These are phyloP conservation scores for Odontomyia ornata DNA, from an alignment of 2,888 invertebrate genomes.

Conservation along the genomic window DNA sequence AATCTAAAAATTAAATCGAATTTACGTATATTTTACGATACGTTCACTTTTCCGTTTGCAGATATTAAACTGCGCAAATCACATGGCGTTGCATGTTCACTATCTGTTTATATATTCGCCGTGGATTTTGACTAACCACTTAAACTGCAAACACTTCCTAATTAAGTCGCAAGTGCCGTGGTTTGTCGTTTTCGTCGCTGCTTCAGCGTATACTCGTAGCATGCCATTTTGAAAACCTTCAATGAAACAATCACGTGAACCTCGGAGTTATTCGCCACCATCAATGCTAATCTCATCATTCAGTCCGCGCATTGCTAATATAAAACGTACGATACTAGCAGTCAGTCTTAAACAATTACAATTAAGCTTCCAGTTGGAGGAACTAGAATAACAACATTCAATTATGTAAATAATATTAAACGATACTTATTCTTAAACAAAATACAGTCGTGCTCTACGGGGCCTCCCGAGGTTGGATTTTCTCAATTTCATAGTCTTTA, in stretches of 20 bases:
- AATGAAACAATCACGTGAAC: conserved; percentile 34
- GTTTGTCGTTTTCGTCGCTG: not conserved
- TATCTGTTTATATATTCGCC: not conserved
- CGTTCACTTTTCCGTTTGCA: too few species aligned
- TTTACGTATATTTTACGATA: too few species aligned
- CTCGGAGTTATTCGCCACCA: not conserved
- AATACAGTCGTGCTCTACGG: too few species aligned
- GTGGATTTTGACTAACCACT: not conserved
- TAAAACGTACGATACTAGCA: not conserved
- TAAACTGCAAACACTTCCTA: conserved; percentile 35
- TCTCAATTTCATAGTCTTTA: too few species aligned
- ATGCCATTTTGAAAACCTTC: not conserved
- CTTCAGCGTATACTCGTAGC: too few species aligned
- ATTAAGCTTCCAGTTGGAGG: not conserved
- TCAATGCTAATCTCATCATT: conserved; percentile 13
- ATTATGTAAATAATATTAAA: conserved; percentile 20
- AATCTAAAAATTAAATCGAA: too few species aligned
- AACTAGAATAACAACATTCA: conserved; percentile 15
- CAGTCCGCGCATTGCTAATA: not conserved
- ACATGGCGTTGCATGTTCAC: not conserved
- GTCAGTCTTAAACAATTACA: conserved; percentile 24
- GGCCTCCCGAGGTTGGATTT: too few species aligned
- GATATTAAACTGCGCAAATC: not conserved
- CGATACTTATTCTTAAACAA: not conserved
- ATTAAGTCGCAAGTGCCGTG: not conserved